A percentile compares a stretch with the other conserved stretches of the same genome.
phyloP scores from a whole-genome alignment of 2,797 vertebrate species.

The Halcyon smyrnensis region DNA sequence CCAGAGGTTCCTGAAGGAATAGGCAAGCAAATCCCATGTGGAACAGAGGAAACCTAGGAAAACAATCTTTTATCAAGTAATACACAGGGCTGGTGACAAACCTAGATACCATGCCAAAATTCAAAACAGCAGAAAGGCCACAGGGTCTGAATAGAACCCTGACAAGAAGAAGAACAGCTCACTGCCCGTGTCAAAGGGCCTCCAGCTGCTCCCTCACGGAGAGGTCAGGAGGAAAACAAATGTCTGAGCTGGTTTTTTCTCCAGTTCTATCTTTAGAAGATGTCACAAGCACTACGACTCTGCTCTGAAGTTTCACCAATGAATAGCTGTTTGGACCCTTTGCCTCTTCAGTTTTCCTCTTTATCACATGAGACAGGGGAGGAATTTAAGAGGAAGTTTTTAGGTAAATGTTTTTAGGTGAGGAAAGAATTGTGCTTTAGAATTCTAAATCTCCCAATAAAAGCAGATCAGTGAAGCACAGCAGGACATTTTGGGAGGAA shows the following conservation, averaged over 20 bases:
- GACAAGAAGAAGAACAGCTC: background rate
- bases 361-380: accelerated
- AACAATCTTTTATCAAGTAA: background rate
- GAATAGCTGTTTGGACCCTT: background rate
- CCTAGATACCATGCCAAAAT: background rate
- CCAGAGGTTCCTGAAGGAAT: background rate
- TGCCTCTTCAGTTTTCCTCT: background rate
- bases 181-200: background rate
- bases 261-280: background rate
- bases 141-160: background rate
- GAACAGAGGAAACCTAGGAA: background rate
- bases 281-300: background rate
- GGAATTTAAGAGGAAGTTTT: background rate
- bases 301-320: background rate
- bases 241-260: background rate
- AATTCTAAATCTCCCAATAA: background rate
- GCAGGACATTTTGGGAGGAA: background rate
- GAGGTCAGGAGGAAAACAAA: background rate
- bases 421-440: background rate
- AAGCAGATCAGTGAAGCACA: background rate
- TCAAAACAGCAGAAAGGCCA: background rate
- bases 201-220: background rate
- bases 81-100: background rate
- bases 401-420: background rate
- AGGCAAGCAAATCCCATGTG: background rate